Percentiles rank a stretch among this genome's conserved stretches.
These are phyloP conservation scores for Eurosta solidaginis DNA, from an alignment of 1,140 invertebrate species.

Conservation along the genomic window DNA sequence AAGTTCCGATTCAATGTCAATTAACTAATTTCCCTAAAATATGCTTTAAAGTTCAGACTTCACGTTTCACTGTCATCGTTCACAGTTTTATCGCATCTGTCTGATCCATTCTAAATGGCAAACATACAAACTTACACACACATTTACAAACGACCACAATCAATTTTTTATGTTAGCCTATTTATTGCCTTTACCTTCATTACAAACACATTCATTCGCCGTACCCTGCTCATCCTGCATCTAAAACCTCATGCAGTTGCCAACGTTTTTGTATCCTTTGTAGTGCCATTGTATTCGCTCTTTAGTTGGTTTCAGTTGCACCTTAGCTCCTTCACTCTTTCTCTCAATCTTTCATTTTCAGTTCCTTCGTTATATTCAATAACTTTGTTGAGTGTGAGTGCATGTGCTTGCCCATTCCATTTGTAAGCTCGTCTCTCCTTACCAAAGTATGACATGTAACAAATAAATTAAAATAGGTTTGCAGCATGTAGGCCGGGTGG, in stretches of 20 bases:
- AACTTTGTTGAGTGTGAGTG: no score
- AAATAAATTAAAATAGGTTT: conserved; percentile 13
- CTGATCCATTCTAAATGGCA: conserved; percentile 2
- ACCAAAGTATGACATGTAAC: conserved; percentile 8
- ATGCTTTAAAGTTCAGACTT: not conserved
- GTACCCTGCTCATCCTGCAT: not conserved
- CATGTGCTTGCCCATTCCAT: not conserved
- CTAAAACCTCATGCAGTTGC: no score
- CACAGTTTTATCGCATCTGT: not conserved
- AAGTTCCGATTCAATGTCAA: no score
- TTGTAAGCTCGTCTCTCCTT: no score
- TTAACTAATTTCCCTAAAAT: no score
- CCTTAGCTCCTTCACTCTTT: not conserved
- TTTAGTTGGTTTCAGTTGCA: not conserved
- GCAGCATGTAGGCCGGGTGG: not conserved
- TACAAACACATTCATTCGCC: conserved; percentile 1
- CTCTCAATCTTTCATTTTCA: not conserved
- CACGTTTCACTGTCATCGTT: not conserved
- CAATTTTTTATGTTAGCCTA: not conserved
- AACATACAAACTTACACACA: not conserved
- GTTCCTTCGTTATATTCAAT: not conserved
- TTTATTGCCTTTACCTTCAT: not conserved
- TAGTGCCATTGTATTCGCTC: not conserved
- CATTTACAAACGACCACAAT: not conserved
- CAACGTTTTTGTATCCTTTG: not conserved